These are phyloP conservation scores for Chaetorhynchus papuensis DNA, from an alignment of 2,113 vertebrate genomes.

Conservation along the genomic window DNA sequence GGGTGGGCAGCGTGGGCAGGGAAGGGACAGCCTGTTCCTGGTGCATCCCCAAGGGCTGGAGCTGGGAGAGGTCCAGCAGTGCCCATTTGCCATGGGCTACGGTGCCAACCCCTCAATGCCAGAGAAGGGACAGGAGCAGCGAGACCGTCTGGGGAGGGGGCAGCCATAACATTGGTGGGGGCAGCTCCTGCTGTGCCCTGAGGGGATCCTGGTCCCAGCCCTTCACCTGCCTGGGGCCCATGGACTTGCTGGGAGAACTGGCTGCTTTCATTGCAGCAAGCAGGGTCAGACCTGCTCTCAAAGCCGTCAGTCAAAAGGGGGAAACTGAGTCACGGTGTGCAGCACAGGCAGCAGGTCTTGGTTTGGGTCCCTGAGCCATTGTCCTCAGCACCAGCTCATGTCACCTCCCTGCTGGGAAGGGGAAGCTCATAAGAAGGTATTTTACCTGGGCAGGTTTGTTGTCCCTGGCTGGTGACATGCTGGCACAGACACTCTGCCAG, in stretches of 20 bases:
- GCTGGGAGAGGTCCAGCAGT: background rate
- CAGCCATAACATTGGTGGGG: rapidly evolving
- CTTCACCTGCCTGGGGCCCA: background rate
- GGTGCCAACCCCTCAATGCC: rapidly evolving
- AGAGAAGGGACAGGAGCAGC: background rate
- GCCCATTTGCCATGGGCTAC: background rate
- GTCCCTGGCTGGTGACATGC: rapidly evolving
- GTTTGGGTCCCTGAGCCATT: background rate
- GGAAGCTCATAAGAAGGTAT: background rate
- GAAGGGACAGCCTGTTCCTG: background rate
- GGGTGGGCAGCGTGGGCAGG: background rate
- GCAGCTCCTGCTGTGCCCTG: background rate
- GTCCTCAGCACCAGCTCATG: rapidly evolving
- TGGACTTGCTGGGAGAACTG: background rate
- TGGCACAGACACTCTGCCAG: background rate
- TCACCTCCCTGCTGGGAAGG: background rate
- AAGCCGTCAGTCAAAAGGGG: rapidly evolving
- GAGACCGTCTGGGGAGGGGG: rapidly evolving
- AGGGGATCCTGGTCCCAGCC: background rate
- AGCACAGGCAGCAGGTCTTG: rapidly evolving
- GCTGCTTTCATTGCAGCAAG: background rate
- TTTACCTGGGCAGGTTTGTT: background rate
- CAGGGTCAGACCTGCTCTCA: background rate
- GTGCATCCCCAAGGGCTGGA: background rate
- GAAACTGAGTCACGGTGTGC: background rate